Base-by-base conservation (phyloP, 2,113 vertebrate genomes). In the Neolamprologus devosi region DNA sequence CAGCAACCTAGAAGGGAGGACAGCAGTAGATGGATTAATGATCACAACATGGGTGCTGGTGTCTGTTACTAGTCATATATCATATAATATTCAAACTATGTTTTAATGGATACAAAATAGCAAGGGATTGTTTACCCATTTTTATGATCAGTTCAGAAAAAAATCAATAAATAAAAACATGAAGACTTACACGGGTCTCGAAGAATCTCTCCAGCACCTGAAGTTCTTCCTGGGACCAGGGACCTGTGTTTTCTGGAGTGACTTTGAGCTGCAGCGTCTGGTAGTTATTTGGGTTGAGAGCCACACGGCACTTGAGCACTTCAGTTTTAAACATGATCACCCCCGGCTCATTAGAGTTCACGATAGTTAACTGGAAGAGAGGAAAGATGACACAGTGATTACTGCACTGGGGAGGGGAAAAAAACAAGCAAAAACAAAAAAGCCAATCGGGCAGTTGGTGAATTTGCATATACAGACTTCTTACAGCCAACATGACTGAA, bases 311-410 rank as follows among this genome's bases (percentile, higher is more conserved):
- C 94, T 99, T 99, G 83, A 99, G 96, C 42, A 98, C 98, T 47
- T 99, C 99, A 0, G 98, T 99, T 94, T 99, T 99, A 95, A 99
- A 99, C 98, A 98, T 99, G 92, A 99, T 99, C 26, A 99, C 98
- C 17, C 99, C 99, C 1, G 98, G 99, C 95, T 99, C 99, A 35
- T 98, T 99, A 82, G 99, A 98, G 95, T 99, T 99, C 88, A 99
- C 98, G 51, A 99, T 97, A 83, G 98, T 97, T 83, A 99, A 95
- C 98, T 99, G 91, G 8, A 93, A 81, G 60, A 87, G 89, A 93
- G 85, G 57, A 87, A 89, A 80, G 17, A 17, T 2, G 54, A 42
- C 4, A 65, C 11, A 51, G 4, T 19, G 7, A 42, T 85, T 37
- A 87, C 54, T 9, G 5, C 28, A 79, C 70, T 26, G n/a, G 63